Percentiles rank a stretch among this genome's conserved stretches.
Evolutionary conservation across 1,140 invertebrate genomes (phyloP).

Genomic region (Sycobia sp.): DNA sequence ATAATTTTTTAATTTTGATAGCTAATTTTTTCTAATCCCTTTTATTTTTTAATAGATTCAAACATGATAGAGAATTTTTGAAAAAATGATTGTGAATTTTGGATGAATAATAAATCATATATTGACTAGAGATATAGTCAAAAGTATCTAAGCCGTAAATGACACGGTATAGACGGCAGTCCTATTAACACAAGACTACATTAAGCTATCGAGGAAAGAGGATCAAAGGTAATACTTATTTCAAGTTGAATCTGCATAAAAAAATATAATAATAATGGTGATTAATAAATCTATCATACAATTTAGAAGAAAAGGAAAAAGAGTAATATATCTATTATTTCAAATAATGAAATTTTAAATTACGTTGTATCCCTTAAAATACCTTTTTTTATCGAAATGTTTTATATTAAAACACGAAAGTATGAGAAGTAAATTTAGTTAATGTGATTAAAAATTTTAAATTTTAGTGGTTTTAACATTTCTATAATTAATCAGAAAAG

Average conservation of each 20-base stretch:
- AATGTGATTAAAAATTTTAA: too few relatives aligned
- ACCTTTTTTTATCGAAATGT: too few relatives aligned
- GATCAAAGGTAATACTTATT: constrained; percentile 10
- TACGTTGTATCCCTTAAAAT: too few relatives aligned
- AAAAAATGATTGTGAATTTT: constrained; percentile 4
- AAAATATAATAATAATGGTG: background rate
- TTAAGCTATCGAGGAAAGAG: background rate
- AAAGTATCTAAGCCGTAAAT: constrained; percentile 4
- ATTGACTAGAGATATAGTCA: constrained; percentile 7
- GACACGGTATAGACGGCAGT: background rate
- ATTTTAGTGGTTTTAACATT: too few relatives aligned
- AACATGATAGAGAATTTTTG: constrained; percentile 5
- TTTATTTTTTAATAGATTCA: constrained; percentile 8
- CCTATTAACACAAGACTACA: constrained; percentile 7
- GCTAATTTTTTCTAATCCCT: background rate
- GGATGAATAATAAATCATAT: constrained; percentile 1
- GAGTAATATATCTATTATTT: background rate
- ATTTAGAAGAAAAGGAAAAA: background rate
- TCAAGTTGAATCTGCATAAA: constrained; percentile 12
- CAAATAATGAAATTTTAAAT: too few relatives aligned
- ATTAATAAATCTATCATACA: constrained; percentile 3
- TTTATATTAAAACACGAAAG: too few relatives aligned
- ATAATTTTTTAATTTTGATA: background rate
- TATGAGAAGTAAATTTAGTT: too few relatives aligned
- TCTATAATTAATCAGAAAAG: too few relatives aligned